Evolutionary conservation across 2,888 invertebrate species (phyloP).

Genomic region (Ormyrus pomaceus): DNA sequence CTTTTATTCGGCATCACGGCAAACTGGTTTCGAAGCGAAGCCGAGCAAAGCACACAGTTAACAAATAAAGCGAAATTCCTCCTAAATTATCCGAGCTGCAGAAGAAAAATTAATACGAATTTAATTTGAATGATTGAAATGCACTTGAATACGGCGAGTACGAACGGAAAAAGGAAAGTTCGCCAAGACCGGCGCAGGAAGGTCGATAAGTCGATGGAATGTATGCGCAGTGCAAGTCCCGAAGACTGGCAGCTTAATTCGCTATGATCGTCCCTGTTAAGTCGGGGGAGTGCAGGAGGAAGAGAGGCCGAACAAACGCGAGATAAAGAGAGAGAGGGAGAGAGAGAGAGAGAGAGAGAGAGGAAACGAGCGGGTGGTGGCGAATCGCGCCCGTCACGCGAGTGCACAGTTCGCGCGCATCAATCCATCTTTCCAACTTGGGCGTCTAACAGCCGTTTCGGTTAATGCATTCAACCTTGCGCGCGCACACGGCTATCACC

Average conservation of each 20-base stretch:
- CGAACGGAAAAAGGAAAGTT: background rate
- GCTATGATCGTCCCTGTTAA: conserved; percentile 63
- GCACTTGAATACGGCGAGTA: too few species aligned
- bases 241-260: conserved; percentile 68
- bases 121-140: too few species aligned
- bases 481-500: conserved; percentile 55
- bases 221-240: background rate
- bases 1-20: too few species aligned
- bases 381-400: conserved; percentile 67
- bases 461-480: conserved; percentile 70
- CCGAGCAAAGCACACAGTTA: too few species aligned
- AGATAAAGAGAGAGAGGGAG: conserved; percentile 1
- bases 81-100: too few species aligned
- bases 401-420: conserved; percentile 66
- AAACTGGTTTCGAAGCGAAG: too few species aligned
- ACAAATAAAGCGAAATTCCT: too few species aligned
- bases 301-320: conserved; percentile 42
- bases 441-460: conserved; percentile 71
- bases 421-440: conserved; percentile 71
- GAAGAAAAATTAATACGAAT: too few species aligned
- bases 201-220: conserved; percentile 41
- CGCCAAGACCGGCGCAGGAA: background rate
- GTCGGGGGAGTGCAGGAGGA: background rate
- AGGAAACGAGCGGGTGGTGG: conserved; percentile 57
- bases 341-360: conserved; percentile 4